Base-by-base conservation (phyloP, 2,888 invertebrate genomes). In the Drosophila incognita region DNA sequence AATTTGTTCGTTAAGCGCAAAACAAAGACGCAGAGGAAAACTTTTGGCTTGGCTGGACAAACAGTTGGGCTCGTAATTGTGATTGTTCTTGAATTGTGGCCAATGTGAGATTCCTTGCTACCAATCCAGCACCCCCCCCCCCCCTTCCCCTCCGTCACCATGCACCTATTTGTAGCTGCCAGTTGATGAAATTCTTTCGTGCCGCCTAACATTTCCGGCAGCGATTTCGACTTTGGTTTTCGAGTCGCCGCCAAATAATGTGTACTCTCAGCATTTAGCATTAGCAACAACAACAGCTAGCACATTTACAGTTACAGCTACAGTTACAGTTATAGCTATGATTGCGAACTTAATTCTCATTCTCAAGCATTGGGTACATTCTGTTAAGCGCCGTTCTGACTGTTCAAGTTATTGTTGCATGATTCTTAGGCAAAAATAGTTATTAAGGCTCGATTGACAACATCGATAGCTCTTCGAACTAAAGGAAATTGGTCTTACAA, bases 121-220 rank as follows among this genome's bases (percentile, higher is more conserved):
- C 10, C 38, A 8, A 10, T n/a, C n/a, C 57, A 7, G 10, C 21
- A 3, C 2, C 4, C 21, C 13, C 21, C 11, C 10, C 2, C 4
- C 21, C 13, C 21, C 11, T 15, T 2, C 11, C 27, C n/a, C 11
- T 11, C n/a, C 38, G 6, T 8, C 7, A 8, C 11, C 8, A 7
- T 27, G 46, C 46, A 46, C 13, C 46, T 2, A 24, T 46, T 24
- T 24, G 46, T 46, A 24, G 21, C 21, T 27, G 46, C 56, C 69
- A 59, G 59, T 73, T 85, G 89, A 85, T 85, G 84, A 64, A 75
- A 76, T 76, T 83, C 72, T 83, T 74, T 88, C 89, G 89, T 85
- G 85, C 64, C 78, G 76, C 54, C 69, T 58, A 58, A 78, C 80
- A 83, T 85, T 88, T 85, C 87, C 89, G 89, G 51, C 69, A 33